Conservation (phyloP, 2,888 invertebrate species). For the Sesia bembeciformis region DNA sequence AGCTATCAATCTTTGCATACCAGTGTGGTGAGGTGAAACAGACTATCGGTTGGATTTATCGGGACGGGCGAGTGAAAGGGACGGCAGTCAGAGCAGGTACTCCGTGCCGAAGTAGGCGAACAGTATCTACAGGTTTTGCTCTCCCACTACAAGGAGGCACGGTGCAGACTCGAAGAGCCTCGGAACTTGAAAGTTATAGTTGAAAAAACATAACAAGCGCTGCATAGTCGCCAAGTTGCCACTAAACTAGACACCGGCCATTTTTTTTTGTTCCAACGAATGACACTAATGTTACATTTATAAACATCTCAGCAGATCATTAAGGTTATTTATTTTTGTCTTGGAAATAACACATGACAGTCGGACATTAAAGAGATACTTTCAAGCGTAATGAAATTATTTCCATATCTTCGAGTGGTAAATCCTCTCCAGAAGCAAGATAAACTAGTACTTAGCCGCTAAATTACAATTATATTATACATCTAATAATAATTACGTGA, state of each 20-base stretch:
- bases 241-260: constrained; percentile 7
- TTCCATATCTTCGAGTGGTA: no score
- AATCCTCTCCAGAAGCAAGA: no score
- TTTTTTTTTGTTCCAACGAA: constrained; percentile 3
- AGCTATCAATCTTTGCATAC: constrained; percentile 75
- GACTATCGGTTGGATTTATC: constrained; percentile 31
- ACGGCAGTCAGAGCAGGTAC: constrained; percentile 55
- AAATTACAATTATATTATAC: no score
- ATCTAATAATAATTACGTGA: background rate
- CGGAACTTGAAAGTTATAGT: constrained; percentile 63
- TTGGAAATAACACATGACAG: no score
- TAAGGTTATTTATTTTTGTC: no score
- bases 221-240: constrained; percentile 28
- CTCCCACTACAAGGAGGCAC: constrained; percentile 70
- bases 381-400: no score
- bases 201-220: constrained; percentile 46
- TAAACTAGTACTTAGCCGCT: no score
- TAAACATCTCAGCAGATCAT: no score
- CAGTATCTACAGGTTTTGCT: constrained; percentile 73
- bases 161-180: constrained; percentile 57
- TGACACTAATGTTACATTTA: background rate
- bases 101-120: constrained; percentile 60
- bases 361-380: no score
- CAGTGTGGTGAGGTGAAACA: constrained; percentile 67
- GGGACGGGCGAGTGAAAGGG: constrained; percentile 51